Evolutionary conservation across 2,888 invertebrate species (phyloP).

Genomic region (Cheiracanthium punctorium): DNA sequence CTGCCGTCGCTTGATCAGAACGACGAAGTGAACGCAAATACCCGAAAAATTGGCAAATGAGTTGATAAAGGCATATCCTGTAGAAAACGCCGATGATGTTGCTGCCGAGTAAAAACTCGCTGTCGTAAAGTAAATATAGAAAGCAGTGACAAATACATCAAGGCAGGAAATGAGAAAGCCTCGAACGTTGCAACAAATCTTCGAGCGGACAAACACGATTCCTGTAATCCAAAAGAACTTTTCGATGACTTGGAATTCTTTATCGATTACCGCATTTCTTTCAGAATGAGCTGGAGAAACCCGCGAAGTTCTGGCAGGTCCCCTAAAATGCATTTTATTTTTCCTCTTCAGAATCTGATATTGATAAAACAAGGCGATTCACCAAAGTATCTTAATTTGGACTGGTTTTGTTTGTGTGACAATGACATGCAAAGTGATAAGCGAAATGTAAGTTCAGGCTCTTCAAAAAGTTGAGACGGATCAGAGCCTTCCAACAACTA

Average conservation of each 20-base stretch:
- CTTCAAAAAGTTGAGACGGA: no score
- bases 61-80: slow-evolving; percentile 40
- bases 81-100: neutral
- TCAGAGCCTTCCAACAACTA: no score
- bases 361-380: no score
- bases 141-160: slow-evolving; percentile 7
- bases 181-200: neutral
- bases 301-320: neutral
- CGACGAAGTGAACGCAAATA: slow-evolving; percentile 34
- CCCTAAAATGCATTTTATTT: neutral
- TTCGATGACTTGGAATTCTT: slow-evolving; percentile 45
- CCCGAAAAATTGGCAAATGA: slow-evolving; percentile 26
- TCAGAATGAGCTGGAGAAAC: neutral
- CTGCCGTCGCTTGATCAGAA: slow-evolving; percentile 27
- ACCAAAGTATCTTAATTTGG: no score
- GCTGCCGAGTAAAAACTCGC: slow-evolving; percentile 11
- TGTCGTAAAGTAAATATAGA: slow-evolving; percentile 33
- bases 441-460: no score
- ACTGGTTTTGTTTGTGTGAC: no score
- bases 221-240: slow-evolving; percentile 47
- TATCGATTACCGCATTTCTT: neutral
- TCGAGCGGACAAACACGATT: slow-evolving; percentile 22
- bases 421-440: no score
- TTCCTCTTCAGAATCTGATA: no score
- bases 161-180: slow-evolving; percentile 23